Conservation (phyloP, 2,113 vertebrate genomes). For the Chloropsis cyanopogon region DNA sequence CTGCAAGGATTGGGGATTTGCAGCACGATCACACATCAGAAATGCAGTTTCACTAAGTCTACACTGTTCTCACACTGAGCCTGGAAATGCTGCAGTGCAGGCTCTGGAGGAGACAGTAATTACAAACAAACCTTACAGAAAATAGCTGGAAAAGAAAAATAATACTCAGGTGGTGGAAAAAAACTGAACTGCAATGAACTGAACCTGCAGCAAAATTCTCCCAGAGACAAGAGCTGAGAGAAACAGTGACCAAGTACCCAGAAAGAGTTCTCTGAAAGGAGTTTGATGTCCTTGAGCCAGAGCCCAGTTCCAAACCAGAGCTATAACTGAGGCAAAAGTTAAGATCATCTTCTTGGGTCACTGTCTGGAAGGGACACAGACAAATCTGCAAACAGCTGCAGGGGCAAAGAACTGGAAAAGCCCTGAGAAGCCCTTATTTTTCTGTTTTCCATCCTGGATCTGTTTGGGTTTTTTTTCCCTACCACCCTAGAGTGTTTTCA, state of each 20-base stretch:
- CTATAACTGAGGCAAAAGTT: not conserved
- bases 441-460: not conserved
- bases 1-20: not conserved
- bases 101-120: not conserved
- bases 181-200: not conserved
- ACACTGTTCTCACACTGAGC: not conserved
- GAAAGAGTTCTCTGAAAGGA: not conserved
- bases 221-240: not conserved
- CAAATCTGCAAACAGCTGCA: not conserved
- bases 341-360: not conserved
- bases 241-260: not conserved
- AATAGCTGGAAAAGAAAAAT: not conserved
- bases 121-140: not conserved
- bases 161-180: not conserved
- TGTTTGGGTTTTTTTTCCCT: too few relatives aligned
- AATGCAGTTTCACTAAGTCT: not conserved
- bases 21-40: not conserved
- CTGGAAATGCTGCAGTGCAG: constrained; percentile 57
- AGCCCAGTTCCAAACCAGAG: not conserved
- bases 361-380: not conserved
- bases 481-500: not conserved
- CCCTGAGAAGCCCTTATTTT: not conserved
- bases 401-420: not conserved
- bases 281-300: not conserved
- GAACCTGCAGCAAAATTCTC: not conserved